Evolutionary conservation across 2,888 invertebrate species (phyloP), one percentile per base, ranked within the genome.

Genomic region (Dione vanillae): DNA sequence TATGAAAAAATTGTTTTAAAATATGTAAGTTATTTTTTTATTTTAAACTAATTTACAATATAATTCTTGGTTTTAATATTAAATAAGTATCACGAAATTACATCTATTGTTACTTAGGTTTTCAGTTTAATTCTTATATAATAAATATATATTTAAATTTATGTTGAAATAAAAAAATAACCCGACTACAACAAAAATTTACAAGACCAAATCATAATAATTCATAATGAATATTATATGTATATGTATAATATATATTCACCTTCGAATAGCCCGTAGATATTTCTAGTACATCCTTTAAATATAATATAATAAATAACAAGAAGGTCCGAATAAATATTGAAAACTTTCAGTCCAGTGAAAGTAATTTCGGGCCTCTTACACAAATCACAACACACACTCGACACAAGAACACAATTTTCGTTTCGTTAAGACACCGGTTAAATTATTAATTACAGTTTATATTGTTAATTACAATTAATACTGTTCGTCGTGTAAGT

Each of bases 341-440:
- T 83, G 83, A 83, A 82, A 86, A 93, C 92, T 93, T 93, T 93
- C 92, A 93, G 86, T 88, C 92, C 90, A 93, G 92, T 93, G 92
- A 93, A 93, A 93, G 92, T 92, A 88, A 88, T 87, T 88, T 91
- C 90, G 92, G 92, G 75, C 77, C 83, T 85, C 87, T 88, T 83
- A 74, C 78, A 79, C 74, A 77, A 74, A 76, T 70, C 76, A 78
- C 70, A 77, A 74, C 81, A 80, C 78, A 69, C 78, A 80, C 81
- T 81, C 82, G 82, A 83, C 78, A 80, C 81, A 81, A 82, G 82
- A 83, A 82, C 82, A 85, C 82, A 78, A 78, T 7, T 71, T 73
- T 70, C 68, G 74, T 73, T 72, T 71, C 65, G 65, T 61, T 85
- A 82, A 85, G 84, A 85, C 84, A 87, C 83, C 81, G 80, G 78